Base-by-base conservation (phyloP, 1,140 invertebrate species). In the Coptotermes formosanus region DNA sequence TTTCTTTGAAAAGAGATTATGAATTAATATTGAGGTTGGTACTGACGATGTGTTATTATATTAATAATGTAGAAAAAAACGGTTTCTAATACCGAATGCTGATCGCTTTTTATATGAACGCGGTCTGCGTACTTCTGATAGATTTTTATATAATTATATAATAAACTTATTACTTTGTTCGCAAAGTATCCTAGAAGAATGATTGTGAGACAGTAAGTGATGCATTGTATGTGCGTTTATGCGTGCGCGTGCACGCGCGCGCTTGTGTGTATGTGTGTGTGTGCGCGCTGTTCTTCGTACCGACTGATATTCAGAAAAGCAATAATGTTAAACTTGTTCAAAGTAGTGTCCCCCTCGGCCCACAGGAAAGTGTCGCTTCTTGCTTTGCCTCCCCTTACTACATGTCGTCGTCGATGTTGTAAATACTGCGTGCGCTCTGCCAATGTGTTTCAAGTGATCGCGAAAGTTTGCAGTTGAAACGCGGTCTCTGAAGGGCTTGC, bases 231-330 rank as follows among this genome's bases (percentile, higher is more conserved):
- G 48, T 59, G 23, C 14, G 55, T 82, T 32, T 45, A 64, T 11
- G 55, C 75, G 69, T 55, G 52, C 43, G 43, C 43, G 85, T 81
- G 75, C 45, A n/a, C n/a, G n/a, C n/a, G n/a, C n/a, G n/a, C n/a
- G n/a, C n/a, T n/a, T n/a, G n/a, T n/a, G n/a, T n/a, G n/a, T n/a
- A n/a, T 82, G 59, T 45, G 85, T 11, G 55, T 85, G 69, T 55
- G 52, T 69, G 43, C 43, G 85, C 75, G 75, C 45, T 86, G 85
- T 38, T 86, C 44, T 38, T 82, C 55, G 32, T 82, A 86, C 85
- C 44, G 85, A 86, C 85, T 86, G 85, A 86, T 86, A 86, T 48
- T 82, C 81, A 38, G 85, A 86, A 86, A 86, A 86, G 85, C 85
- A 86, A 86, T 86, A 86, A 86, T 86, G 85, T 86, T 86, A 75